Conservation (phyloP, 1,140 invertebrate species). For the Drepana arcuata region DNA sequence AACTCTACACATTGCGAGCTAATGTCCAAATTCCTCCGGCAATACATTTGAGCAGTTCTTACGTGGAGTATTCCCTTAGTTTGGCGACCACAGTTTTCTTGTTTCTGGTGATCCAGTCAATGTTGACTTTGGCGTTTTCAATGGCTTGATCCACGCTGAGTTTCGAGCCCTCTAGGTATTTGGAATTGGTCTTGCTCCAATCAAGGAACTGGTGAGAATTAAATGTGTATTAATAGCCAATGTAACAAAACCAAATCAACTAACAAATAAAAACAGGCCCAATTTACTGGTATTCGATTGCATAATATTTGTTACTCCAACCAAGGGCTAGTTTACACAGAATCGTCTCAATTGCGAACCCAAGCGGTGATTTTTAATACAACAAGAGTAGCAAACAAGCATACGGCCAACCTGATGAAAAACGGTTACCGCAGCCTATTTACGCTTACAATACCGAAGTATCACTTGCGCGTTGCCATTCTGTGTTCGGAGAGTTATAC, state of each 20-base stretch:
- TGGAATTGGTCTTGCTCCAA: constrained; percentile 36
- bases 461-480: too few relatives aligned
- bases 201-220: constrained; percentile 33
- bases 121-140: constrained; percentile 50
- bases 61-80: constrained; percentile 40
- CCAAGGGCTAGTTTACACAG: background rate
- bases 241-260: background rate
- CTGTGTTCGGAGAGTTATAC: too few relatives aligned
- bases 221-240: background rate
- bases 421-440: too few relatives aligned
- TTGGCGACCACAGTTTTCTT: constrained; percentile 29
- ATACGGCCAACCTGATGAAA: too few relatives aligned
- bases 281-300: background rate
- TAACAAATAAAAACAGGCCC: too few relatives aligned
- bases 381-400: too few relatives aligned
- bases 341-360: background rate
- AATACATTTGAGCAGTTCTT: too few relatives aligned
- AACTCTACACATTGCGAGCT: too few relatives aligned
- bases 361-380: too few relatives aligned
- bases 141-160: constrained; percentile 42
- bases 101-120: constrained; percentile 41
- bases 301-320: background rate
- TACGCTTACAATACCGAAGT: too few relatives aligned
- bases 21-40: too few relatives aligned
- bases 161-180: constrained; percentile 35